Evolutionary conservation across 2,797 vertebrate species (phyloP).

Genomic region (Onychomys leucogaster): DNA sequence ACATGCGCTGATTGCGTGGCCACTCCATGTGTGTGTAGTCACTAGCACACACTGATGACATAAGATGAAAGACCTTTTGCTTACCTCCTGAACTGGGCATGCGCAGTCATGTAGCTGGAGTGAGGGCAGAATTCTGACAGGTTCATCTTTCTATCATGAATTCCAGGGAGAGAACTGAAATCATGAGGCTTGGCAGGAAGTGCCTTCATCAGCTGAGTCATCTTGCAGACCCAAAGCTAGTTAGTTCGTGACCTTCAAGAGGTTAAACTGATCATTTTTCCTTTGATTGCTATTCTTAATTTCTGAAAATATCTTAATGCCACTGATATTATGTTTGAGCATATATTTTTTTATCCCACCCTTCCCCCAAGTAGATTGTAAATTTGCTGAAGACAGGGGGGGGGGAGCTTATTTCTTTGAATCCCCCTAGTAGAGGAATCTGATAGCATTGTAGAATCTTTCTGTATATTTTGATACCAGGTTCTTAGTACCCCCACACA

Average conservation of each 20-base stretch:
- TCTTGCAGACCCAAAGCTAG: not conserved
- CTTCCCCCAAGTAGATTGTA: not conserved
- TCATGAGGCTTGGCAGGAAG: not conserved
- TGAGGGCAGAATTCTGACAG: too few species aligned
- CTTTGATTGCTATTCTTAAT: not conserved
- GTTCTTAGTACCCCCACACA: not conserved
- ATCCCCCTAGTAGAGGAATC: not conserved
- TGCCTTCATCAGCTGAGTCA: not conserved
- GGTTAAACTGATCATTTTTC: conserved; percentile 7
- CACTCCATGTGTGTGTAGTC: too few species aligned
- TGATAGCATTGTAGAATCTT: not conserved
- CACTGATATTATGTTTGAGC: not conserved
- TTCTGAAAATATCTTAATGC: conserved; percentile 29
- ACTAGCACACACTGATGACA: too few species aligned
- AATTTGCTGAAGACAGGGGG: not conserved
- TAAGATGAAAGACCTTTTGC: too few species aligned
- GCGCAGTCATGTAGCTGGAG: too few species aligned
- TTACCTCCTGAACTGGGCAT: too few species aligned
- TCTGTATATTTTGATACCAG: not conserved
- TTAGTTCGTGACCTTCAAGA: conserved; percentile 30
- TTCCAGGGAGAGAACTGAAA: not conserved
- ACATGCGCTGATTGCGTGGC: too few species aligned
- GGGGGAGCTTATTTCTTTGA: conserved; percentile 1
- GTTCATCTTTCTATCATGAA: not conserved
- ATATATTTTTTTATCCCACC: not conserved